Conservation (phyloP, 2,888 invertebrate species). For the Lasioglossum lativentre region DNA sequence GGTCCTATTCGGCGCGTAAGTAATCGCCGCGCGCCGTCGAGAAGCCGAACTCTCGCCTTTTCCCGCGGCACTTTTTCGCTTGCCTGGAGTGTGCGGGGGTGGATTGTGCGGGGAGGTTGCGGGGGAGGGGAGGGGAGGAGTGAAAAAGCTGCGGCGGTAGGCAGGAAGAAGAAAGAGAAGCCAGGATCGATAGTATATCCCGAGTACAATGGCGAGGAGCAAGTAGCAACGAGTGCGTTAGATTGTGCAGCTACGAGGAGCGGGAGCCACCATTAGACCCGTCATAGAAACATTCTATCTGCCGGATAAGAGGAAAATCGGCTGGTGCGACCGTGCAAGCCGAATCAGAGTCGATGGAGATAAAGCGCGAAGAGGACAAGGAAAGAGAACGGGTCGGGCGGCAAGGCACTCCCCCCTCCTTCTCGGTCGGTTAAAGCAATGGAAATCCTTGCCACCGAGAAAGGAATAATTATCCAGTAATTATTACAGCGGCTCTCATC, state of each 20-base stretch:
- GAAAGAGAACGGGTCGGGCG: conserved; percentile 13
- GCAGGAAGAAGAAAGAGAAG: conserved; percentile 59
- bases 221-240: conserved; percentile 56
- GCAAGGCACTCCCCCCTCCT: conserved; percentile 3
- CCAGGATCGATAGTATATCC: conserved; percentile 72
- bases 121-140: neutral
- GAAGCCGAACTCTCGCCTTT: conserved; percentile 47
- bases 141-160: conserved; percentile 19
- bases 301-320: conserved; percentile 47
- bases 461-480: conserved; percentile 69
- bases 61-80: conserved; percentile 45
- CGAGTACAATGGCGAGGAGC: conserved; percentile 68
- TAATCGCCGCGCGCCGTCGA: conserved; percentile 48
- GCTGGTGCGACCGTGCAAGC: conserved; percentile 13
- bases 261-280: conserved; percentile 57
- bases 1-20: conserved; percentile 39
- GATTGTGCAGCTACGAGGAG: conserved; percentile 56
- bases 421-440: conserved; percentile 31
- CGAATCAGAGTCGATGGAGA: conserved; percentile 22
- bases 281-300: conserved; percentile 57
- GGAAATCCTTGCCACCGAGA: conserved; percentile 59
- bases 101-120: neutral
- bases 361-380: neutral
- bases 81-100: neutral
- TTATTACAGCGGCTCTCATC: conserved; percentile 50